Evolutionary conservation across 2,797 vertebrate genomes (phyloP).

Genomic region (Clarias pachynema): DNA sequence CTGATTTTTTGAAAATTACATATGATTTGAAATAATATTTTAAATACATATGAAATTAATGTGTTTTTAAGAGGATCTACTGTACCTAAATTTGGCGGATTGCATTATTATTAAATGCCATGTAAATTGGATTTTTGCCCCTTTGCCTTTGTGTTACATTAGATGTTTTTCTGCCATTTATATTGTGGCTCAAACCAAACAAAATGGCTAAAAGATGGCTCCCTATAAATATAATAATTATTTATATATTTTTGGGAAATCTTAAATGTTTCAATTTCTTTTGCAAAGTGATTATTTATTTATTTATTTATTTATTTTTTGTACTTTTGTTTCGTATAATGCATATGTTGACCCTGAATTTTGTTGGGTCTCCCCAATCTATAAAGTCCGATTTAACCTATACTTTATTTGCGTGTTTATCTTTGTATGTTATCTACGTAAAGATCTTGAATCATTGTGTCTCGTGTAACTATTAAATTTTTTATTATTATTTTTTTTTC

Average conservation of each 20-base stretch:
- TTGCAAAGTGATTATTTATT: not conserved
- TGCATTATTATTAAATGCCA: not conserved
- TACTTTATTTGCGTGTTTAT: not conserved
- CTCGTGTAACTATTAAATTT: not conserved
- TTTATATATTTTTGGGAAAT: not conserved
- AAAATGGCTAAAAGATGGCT: not conserved
- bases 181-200: not conserved
- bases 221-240: not conserved
- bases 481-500: not conserved
- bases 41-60: not conserved
- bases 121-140: not conserved
- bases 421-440: too few species aligned
- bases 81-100: not conserved
- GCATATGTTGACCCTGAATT: not conserved
- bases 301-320: too few species aligned
- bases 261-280: not conserved
- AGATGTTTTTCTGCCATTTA: not conserved
- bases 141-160: not conserved
- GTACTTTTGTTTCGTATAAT: not conserved
- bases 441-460: not conserved
- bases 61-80: too few species aligned
- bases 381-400: not conserved
- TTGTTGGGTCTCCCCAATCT: not conserved
- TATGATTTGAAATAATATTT: too few species aligned
- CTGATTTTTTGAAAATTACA: too few species aligned